Evolutionary conservation across 2,113 vertebrate species (phyloP).

Genomic region (Ammospiza nelsoni): DNA sequence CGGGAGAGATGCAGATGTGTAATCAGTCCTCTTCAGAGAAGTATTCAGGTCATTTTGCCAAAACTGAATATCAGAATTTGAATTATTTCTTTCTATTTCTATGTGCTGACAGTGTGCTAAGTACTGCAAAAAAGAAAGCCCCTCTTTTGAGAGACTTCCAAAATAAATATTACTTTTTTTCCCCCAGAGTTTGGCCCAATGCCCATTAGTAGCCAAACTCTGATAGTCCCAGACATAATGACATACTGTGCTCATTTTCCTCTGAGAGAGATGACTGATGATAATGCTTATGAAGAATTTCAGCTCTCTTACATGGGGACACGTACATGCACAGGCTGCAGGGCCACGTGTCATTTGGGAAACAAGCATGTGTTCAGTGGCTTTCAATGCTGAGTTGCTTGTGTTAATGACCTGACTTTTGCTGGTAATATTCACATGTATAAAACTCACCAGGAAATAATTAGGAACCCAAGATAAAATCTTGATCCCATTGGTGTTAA

Average conservation of each 20-base stretch:
- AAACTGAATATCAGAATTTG: neutral
- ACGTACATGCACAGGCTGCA: neutral
- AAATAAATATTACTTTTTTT: neutral
- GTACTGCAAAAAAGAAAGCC: neutral
- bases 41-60: neutral
- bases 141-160: constrained; percentile 31
- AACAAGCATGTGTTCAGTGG: constrained; percentile 13
- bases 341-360: constrained; percentile 7
- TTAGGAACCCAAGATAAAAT: neutral
- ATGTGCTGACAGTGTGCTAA: neutral
- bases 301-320: constrained; percentile 30
- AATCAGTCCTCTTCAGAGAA: neutral
- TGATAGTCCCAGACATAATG: neutral
- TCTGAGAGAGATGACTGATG: constrained; percentile 26
- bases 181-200: neutral
- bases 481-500: neutral
- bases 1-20: neutral
- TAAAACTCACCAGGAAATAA: constrained; percentile 29
- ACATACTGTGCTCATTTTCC: constrained; percentile 24
- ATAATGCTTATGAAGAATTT: constrained; percentile 48
- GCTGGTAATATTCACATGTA: neutral
- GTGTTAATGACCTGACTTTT: neutral
- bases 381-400: neutral
- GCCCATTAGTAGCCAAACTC: constrained; percentile 17
- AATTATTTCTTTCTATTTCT: neutral